These are phyloP conservation scores for Drosophila nasuta DNA, from an alignment of 1,140 invertebrate species.

Conservation along the genomic window DNA sequence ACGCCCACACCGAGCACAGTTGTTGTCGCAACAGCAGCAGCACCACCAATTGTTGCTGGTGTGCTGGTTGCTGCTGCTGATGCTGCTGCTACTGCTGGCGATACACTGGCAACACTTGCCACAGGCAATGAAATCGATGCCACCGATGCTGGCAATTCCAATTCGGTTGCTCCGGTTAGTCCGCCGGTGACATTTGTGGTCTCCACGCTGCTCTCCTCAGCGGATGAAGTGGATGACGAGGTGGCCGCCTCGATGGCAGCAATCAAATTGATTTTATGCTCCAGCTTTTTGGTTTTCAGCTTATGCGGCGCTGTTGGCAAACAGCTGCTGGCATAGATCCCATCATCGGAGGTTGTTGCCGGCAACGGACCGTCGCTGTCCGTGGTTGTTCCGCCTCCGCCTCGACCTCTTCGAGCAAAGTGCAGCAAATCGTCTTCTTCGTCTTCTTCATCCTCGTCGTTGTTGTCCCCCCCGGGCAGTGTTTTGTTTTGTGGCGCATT, in stretches of 20 bases:
- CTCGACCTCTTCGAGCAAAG: too few species aligned
- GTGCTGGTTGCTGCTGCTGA: background rate
- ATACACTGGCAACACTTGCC: background rate
- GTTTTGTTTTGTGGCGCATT: slow-evolving; percentile 9
- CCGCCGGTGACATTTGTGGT: background rate
- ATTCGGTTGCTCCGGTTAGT: background rate
- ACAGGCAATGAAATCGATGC: background rate
- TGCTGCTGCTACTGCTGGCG: background rate
- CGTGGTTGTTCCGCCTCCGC: slow-evolving; percentile 48
- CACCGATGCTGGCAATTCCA: background rate
- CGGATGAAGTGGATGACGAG: slow-evolving; percentile 78
- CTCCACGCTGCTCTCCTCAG: slow-evolving; percentile 77
- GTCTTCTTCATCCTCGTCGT: too few species aligned
- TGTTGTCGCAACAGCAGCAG: background rate
- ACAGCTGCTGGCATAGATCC: slow-evolving; percentile 19
- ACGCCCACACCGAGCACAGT: slow-evolving; percentile 20
- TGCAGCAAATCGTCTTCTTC: too few species aligned
- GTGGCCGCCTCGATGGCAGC: slow-evolving; percentile 81
- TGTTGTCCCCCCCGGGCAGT: slow-evolving; percentile 57
- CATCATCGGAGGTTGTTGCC: slow-evolving; percentile 80
- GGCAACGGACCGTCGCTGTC: slow-evolving; percentile 78
- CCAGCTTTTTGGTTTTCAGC: slow-evolving; percentile 78
- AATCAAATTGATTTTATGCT: slow-evolving; percentile 82
- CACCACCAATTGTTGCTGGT: background rate
- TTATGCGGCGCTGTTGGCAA: slow-evolving; percentile 51